Base-by-base conservation (phyloP, 2,797 vertebrate species). In the Carcharodon carcharias region DNA sequence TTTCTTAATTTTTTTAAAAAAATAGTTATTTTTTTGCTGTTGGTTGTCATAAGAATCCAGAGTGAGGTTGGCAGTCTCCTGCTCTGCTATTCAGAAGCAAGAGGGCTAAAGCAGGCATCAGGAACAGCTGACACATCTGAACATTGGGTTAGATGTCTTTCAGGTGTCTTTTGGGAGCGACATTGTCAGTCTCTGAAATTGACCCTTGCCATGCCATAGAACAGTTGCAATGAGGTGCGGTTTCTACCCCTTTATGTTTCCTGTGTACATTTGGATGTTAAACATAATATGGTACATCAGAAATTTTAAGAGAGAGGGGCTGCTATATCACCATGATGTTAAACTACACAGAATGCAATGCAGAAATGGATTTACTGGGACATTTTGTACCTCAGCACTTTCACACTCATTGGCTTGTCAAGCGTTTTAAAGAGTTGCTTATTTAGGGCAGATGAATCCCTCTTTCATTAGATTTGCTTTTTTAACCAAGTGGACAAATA, bases 401-500 rank as follows among this genome's bases (percentile, higher is more conserved):
- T 95, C 77, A 54, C 50, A 73, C 45, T 54, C 50, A 95, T 5
- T 77, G 69, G 94, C 31, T 95, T 54, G 94, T 71, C 94, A 73
- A 67, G 18, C 58, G 69, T 35, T 28, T 95, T 35, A 56, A 95
- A 77, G 94, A 58, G 94, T 77, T 95, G 71, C 54, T 95, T 95
- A 95, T 95, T 95, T 95, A 77, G 94, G 16, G 14, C 69, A 77
- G 31, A 71, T 95, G 69, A 95, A 95, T 54, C 69, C 71, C 69
- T 95, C 94, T 77, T 95, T 95, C 94, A 95, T 95, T 73, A 77
- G 69, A 23, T 95, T 54, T 77, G 50, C 69, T 95, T 95, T 21
- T 31, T 95, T 67, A 28, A 67, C 23, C n/a, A 77, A 95, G 35
- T n/a, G 71, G 50, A 95, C 71, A 77, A 73, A 67, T n/a, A 77